Conservation (phyloP, 2,797 vertebrate species). For the Chaenodraco wilsoni region DNA sequence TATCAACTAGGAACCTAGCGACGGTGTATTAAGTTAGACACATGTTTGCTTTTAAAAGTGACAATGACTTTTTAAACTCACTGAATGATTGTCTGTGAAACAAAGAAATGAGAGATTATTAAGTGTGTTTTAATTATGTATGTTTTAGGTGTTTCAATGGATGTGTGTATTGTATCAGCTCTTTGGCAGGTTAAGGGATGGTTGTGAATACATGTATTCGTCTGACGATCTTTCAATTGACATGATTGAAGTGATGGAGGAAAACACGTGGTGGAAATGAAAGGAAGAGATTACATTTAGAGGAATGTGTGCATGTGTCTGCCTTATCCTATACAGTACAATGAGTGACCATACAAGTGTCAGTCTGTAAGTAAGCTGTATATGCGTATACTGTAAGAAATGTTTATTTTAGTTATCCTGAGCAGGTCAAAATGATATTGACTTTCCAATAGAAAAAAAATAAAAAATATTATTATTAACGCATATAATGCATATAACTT, state of each 20-base stretch:
- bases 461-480: no score
- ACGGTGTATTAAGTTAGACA: slow-evolving; percentile 31
- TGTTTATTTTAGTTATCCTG: neutral
- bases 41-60: slow-evolving; percentile 33
- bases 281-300: slow-evolving; percentile 25
- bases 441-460: neutral
- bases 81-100: neutral
- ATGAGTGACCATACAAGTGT: neutral
- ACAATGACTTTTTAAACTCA: slow-evolving; percentile 25
- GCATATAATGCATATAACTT: neutral
- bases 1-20: neutral
- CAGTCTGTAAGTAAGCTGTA: neutral
- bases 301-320: neutral
- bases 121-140: slow-evolving; percentile 20
- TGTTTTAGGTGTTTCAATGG: slow-evolving; percentile 23
- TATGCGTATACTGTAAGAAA: no score
- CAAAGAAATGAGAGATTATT: slow-evolving; percentile 14
- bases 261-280: slow-evolving; percentile 12
- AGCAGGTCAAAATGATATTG: neutral
- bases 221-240: slow-evolving; percentile 49
- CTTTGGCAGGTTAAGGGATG: slow-evolving; percentile 19
- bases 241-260: slow-evolving; percentile 9
- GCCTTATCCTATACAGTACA: neutral
- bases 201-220: slow-evolving; percentile 28
- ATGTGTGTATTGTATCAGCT: slow-evolving; percentile 35